These are phyloP conservation scores for Melipona beecheii DNA, from an alignment of 2,888 invertebrate genomes.

Conservation along the genomic window DNA sequence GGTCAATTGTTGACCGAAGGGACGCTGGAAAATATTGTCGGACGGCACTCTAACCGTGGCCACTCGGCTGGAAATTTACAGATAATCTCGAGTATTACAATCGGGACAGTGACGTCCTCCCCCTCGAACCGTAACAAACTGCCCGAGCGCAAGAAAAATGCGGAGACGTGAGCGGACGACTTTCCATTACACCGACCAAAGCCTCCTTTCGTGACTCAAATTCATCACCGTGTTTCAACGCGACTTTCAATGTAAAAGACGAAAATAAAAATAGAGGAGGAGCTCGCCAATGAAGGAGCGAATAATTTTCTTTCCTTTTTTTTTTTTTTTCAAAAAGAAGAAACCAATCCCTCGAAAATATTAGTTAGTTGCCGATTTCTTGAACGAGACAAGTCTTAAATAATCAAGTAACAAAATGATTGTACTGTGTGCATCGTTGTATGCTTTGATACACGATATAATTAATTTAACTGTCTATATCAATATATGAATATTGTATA, in stretches of 20 bases:
- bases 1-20: conserved; percentile 19
- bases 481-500: no score
- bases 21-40: conserved; percentile 16
- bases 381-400: no score
- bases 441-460: no score
- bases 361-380: no score
- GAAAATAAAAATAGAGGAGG: not conserved
- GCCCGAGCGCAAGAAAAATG: conserved; percentile 20
- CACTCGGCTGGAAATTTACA: conserved; percentile 41
- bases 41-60: conserved; percentile 5
- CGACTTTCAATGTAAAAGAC: not conserved
- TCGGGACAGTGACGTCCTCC: conserved; percentile 4
- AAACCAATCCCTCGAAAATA: no score
- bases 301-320: not conserved
- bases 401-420: no score
- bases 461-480: no score
- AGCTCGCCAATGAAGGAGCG: not conserved
- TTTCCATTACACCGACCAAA: conserved; percentile 25
- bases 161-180: conserved; percentile 12
- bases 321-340: no score
- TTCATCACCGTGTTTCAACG: not conserved
- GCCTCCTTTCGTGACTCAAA: conserved; percentile 24
- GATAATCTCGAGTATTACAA: conserved; percentile 36
- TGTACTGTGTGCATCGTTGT: no score
- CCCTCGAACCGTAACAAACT: conserved; percentile 14